Conservation (phyloP, 2,888 invertebrate genomes). For the Polyommatus iphigenia region DNA sequence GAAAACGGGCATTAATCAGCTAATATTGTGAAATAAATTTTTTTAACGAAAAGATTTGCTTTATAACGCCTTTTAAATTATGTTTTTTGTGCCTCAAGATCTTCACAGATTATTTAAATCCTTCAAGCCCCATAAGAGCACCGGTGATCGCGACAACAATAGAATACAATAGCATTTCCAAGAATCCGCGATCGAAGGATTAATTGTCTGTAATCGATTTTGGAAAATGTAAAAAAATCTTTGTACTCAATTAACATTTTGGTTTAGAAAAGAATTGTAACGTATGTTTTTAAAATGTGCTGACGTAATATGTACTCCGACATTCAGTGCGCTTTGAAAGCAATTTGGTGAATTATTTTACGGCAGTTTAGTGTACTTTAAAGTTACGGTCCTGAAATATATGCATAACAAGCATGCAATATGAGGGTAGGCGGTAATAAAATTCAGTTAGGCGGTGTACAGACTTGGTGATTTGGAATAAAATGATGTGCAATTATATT, state of each 20-base stretch:
- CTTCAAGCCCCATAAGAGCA: too few relatives aligned
- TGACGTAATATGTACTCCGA: background rate
- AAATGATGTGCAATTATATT: too few relatives aligned
- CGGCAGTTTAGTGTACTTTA: constrained; percentile 14
- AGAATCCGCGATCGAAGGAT: too few relatives aligned
- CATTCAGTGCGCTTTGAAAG: background rate
- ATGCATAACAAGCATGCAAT: constrained; percentile 20
- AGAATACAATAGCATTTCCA: too few relatives aligned
- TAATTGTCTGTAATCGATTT: background rate
- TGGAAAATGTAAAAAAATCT: background rate
- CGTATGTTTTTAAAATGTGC: background rate
- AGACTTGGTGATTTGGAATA: background rate
- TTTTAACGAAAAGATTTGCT: too few relatives aligned
- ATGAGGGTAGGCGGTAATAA: constrained; percentile 28
- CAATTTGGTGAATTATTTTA: background rate
- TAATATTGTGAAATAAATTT: too few relatives aligned
- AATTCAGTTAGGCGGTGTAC: background rate
- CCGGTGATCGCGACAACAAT: too few relatives aligned
- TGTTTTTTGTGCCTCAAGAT: too few relatives aligned
- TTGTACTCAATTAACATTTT: background rate
- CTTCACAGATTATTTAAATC: too few relatives aligned
- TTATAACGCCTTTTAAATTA: too few relatives aligned
- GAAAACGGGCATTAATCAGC: too few relatives aligned
- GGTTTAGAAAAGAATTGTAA: background rate
- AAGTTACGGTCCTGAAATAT: constrained; percentile 21